Evolutionary conservation across 1,140 invertebrate species (phyloP).

Genomic region (Conus ventricosus): DNA sequence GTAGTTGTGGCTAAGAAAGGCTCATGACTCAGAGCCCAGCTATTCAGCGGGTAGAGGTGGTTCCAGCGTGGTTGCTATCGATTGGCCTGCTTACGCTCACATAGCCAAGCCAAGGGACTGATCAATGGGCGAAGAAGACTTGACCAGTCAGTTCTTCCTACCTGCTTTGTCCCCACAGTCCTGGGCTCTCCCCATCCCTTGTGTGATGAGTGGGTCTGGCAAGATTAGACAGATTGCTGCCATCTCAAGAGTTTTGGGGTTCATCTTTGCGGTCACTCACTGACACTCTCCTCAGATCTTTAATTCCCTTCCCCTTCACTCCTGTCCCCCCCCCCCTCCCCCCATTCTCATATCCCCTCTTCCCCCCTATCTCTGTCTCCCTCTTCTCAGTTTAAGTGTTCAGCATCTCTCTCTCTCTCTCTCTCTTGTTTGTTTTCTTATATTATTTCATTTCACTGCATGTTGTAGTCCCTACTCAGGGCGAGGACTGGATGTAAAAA

Average conservation of each 20-base stretch:
- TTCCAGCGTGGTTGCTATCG: background rate
- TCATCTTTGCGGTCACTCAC: background rate
- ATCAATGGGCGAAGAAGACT: background rate
- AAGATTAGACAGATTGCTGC: background rate
- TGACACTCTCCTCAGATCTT: background rate
- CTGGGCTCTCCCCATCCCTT: background rate
- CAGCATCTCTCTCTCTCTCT: background rate
- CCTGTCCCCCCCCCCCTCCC: background rate
- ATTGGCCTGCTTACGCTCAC: background rate
- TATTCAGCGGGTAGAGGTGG: background rate
- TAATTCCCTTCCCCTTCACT: too few relatives aligned
- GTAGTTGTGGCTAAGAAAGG: background rate
- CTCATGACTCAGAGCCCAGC: background rate
- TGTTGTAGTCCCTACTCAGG: too few relatives aligned
- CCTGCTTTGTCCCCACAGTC: background rate
- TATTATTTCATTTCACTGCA: too few relatives aligned
- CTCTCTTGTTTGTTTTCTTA: too few relatives aligned
- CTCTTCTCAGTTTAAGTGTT: background rate
- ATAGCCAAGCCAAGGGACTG: background rate
- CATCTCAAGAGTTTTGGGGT: background rate
- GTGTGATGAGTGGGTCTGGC: background rate
- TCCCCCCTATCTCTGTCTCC: background rate
- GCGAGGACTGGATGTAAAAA: too few relatives aligned
- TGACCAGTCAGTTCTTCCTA: background rate
- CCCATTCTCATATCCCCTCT: too few relatives aligned